Evolutionary conservation across 2,113 vertebrate genomes (phyloP).

Genomic region (Mesocricetus auratus): DNA sequence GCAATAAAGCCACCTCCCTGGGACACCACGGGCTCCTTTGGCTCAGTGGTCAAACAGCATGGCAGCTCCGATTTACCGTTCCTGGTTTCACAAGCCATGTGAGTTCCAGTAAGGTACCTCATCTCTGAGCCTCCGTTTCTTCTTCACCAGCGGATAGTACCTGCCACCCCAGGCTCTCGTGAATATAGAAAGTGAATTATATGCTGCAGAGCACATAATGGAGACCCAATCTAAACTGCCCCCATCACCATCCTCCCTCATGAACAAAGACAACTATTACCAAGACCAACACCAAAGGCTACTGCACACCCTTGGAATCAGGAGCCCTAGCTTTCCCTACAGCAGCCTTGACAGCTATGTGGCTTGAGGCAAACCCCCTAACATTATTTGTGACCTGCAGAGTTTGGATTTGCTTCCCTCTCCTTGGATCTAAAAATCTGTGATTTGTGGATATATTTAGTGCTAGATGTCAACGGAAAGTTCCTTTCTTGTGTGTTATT

Average conservation of each 20-base stretch:
- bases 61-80: neutral
- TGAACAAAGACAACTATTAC: neutral
- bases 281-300: neutral
- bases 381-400: neutral
- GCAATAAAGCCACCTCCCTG: neutral
- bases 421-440: constrained; percentile 4
- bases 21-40: neutral
- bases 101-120: neutral
- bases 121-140: constrained; percentile 63
- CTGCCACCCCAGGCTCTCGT: neutral
- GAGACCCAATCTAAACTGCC: neutral
- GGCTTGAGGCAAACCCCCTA: neutral
- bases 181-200: neutral
- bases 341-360: neutral
- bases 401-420: neutral
- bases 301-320: neutral
- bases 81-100: neutral
- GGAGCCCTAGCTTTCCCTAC: neutral
- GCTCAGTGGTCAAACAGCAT: neutral
- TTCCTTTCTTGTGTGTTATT: neutral
- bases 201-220: neutral
- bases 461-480: neutral
- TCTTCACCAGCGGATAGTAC: neutral
- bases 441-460: neutral
- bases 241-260: neutral